Evolutionary conservation across 2,888 invertebrate genomes (phyloP).

Genomic region (Apodemia hepburni): DNA sequence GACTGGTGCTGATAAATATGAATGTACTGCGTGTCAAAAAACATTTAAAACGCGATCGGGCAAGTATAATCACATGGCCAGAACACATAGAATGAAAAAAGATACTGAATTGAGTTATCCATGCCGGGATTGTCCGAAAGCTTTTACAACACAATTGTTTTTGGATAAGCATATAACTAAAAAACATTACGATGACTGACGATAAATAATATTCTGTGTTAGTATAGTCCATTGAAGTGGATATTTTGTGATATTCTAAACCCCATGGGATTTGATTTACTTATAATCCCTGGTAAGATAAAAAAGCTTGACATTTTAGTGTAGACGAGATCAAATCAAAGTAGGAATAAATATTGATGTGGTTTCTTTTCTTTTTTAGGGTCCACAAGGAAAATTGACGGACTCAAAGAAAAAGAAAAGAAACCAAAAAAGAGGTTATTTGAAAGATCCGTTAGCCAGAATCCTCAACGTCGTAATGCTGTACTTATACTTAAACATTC

Average conservation of each 20-base stretch:
- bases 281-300: neutral
- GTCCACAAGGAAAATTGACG: slow-evolving; percentile 60
- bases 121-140: slow-evolving; percentile 73
- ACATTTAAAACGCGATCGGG: slow-evolving; percentile 68
- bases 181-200: slow-evolving; percentile 65
- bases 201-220: neutral
- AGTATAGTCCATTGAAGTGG: neutral
- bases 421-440: slow-evolving; percentile 73
- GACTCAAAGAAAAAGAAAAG: slow-evolving; percentile 55
- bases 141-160: slow-evolving; percentile 75
- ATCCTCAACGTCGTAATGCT: slow-evolving; percentile 70
- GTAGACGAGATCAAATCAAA: neutral
- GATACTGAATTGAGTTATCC: slow-evolving; percentile 65
- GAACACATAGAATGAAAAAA: slow-evolving; percentile 65
- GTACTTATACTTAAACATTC: slow-evolving; percentile 65
- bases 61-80: slow-evolving; percentile 70
- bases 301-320: neutral
- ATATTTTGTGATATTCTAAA: no score
- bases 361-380: slow-evolving; percentile 74
- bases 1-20: slow-evolving; percentile 64
- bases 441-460: slow-evolving; percentile 72
- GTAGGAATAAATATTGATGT: slow-evolving; percentile 50
- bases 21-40: slow-evolving; percentile 65
- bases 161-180: slow-evolving; percentile 76
- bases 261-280: neutral